Percentiles rank a stretch among this genome's conserved stretches.
These are phyloP conservation scores for Antedon mediterranea DNA, from an alignment of 53 echinoderm and acorn worm genomes.

Conservation along the genomic window DNA sequence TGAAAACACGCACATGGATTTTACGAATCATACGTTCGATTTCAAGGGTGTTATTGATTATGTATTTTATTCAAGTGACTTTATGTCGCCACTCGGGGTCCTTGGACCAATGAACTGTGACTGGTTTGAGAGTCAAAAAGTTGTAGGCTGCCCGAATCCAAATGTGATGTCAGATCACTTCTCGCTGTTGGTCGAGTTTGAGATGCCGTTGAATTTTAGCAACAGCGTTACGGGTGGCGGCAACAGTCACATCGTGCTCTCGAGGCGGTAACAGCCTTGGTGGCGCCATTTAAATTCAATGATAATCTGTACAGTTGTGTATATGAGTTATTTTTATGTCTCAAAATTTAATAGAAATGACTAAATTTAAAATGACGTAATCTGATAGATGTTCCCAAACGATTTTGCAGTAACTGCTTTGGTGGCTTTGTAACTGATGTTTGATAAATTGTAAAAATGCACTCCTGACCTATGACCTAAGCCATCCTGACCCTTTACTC, in stretches of 20 bases:
- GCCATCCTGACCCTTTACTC: not conserved
- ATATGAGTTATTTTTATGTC: conserved; percentile 1
- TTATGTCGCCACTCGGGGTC: conserved; percentile 67
- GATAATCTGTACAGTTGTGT: not conserved
- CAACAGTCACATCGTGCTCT: not conserved
- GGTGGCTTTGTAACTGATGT: not conserved
- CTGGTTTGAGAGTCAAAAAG: conserved; percentile 78
- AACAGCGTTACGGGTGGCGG: not conserved
- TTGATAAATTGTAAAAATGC: not conserved
- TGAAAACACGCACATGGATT: conserved; percentile 74
- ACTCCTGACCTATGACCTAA: not conserved
- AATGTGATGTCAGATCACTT: conserved; percentile 92
- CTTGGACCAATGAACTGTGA: conserved; percentile 68
- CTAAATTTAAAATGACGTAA: not conserved
- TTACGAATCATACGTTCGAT: conserved; percentile 92
- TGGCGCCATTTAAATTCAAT: not conserved
- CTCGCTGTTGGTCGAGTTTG: conserved; percentile 76
- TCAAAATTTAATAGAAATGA: not conserved
- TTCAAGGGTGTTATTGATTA: conserved; percentile 98
- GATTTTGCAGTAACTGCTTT: not conserved
- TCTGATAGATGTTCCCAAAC: not conserved
- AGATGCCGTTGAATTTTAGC: conserved; percentile 60
- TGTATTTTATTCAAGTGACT: conserved; percentile 61
- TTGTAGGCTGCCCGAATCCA: conserved; percentile 88
- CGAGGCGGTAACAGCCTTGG: not conserved